Evolutionary conservation across 1,140 invertebrate species (phyloP).

Genomic region (Pseudoatta argentina): DNA sequence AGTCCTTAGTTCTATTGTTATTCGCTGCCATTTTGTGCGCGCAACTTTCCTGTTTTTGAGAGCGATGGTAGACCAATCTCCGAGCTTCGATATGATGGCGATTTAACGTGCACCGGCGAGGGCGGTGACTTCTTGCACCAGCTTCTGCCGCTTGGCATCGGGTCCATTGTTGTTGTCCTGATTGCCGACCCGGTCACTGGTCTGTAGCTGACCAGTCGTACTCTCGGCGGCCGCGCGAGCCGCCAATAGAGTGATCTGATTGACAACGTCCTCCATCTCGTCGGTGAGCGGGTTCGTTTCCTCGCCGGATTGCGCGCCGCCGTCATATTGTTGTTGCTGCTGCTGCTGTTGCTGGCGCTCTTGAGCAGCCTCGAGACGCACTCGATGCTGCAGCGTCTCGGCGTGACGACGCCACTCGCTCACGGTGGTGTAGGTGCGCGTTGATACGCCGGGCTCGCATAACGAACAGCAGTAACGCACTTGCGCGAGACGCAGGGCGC

Average conservation of each 20-base stretch:
- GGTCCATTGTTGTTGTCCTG: constrained; percentile 84
- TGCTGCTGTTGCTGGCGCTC: constrained; percentile 77
- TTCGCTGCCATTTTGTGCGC: constrained; percentile 6
- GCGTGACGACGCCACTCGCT: constrained; percentile 90
- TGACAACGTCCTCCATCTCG: constrained; percentile 94
- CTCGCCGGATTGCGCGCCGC: constrained; percentile 80
- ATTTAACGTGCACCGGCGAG: constrained; percentile 81
- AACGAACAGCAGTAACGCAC: constrained; percentile 90
- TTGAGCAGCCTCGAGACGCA: constrained; percentile 79
- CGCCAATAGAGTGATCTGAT: constrained; percentile 92
- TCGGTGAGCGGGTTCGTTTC: constrained; percentile 88
- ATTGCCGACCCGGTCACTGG: constrained; percentile 47
- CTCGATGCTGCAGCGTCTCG: constrained; percentile 87
- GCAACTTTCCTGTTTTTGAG: background rate
- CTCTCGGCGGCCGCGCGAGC: constrained; percentile 85
- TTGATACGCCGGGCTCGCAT: constrained; percentile 88
- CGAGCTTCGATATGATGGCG: background rate
- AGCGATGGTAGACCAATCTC: background rate
- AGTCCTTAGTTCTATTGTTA: background rate
- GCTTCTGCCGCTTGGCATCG: constrained; percentile 81
- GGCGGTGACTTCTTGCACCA: constrained; percentile 82
- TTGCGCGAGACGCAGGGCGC: constrained; percentile 89
- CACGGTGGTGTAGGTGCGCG: constrained; percentile 87
- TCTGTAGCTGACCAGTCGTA: constrained; percentile 75
- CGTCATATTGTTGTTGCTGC: constrained; percentile 30